phyloP scores from a whole-genome alignment of 2,113 vertebrate genomes.

The Clarias batrachus region DNA sequence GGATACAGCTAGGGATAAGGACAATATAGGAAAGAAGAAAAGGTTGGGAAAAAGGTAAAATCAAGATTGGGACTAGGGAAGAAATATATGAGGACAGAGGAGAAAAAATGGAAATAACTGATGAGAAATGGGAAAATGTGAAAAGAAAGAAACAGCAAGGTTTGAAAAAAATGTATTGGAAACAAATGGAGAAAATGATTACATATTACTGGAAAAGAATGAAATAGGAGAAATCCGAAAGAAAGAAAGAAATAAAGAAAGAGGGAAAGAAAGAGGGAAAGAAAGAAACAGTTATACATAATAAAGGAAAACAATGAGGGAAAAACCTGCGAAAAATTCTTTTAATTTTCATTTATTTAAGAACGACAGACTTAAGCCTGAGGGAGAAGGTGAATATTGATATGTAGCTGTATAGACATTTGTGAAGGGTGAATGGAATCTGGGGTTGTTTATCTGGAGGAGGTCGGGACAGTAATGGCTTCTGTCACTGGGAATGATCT shows the following conservation, averaged over 20 bases:
- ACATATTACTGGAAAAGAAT: not conserved
- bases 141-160: not conserved
- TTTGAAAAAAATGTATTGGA: not conserved
- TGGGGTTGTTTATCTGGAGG: slow-evolving; percentile 73
- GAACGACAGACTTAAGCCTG: not conserved
- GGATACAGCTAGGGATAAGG: no score
- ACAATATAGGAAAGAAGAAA: not conserved
- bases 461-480: slow-evolving; percentile 82
- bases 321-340: not conserved
- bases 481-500: slow-evolving; percentile 77
- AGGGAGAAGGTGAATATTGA: slow-evolving; percentile 20
- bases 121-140: not conserved
- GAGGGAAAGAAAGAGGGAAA: not conserved
- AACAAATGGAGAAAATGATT: not conserved
- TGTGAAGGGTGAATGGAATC: slow-evolving; percentile 71
- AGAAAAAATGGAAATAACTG: no score
- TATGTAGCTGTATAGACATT: slow-evolving; percentile 40
- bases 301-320: not conserved
- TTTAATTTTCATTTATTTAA: not conserved
- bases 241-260: not conserved
- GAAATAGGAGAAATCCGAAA: not conserved
- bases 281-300: not conserved
- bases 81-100: no score
- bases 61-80: no score
- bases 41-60: no score